These are phyloP conservation scores for Hydrotaea cyrtoneurina DNA, from an alignment of 2,888 invertebrate species.

Conservation along the genomic window DNA sequence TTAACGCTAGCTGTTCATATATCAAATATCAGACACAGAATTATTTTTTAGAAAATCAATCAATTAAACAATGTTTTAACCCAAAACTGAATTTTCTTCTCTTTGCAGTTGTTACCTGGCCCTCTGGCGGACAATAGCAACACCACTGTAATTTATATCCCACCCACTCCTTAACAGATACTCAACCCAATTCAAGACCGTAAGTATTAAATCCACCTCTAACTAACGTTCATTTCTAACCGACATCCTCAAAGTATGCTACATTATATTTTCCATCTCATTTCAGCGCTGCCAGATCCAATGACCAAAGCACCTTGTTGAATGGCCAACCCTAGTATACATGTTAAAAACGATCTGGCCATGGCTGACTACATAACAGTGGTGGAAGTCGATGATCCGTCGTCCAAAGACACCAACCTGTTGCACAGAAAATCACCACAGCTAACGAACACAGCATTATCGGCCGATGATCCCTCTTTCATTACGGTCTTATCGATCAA, in stretches of 20 bases:
- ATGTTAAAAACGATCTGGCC: too few relatives aligned
- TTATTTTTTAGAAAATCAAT: too few relatives aligned
- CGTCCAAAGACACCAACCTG: slow-evolving; percentile 78
- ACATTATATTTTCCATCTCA: too few relatives aligned
- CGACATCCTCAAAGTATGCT: too few relatives aligned
- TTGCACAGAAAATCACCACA: slow-evolving; percentile 48
- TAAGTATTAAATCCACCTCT: slow-evolving; percentile 38
- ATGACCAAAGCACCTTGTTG: too few relatives aligned
- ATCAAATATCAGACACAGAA: too few relatives aligned
- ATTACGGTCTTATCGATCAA: slow-evolving; percentile 85
- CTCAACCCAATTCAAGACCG: slow-evolving; percentile 40
- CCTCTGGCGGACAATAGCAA: slow-evolving; percentile 17
- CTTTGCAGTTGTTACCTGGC: slow-evolving; percentile 41
- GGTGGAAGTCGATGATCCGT: slow-evolving; percentile 83
- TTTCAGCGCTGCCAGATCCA: too few relatives aligned
- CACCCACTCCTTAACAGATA: neutral
- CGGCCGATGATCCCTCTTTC: slow-evolving; percentile 80
- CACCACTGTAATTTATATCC: neutral
- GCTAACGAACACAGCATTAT: slow-evolving; percentile 62
- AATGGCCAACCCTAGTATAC: too few relatives aligned
- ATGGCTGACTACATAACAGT: slow-evolving; percentile 83
- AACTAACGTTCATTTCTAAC: too few relatives aligned
- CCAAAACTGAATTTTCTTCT: slow-evolving; percentile 9
- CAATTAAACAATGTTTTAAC: neutral
- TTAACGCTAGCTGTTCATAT: too few relatives aligned